These are phyloP conservation scores for Torymus auratus DNA, from an alignment of 2,888 invertebrate species.

Conservation along the genomic window DNA sequence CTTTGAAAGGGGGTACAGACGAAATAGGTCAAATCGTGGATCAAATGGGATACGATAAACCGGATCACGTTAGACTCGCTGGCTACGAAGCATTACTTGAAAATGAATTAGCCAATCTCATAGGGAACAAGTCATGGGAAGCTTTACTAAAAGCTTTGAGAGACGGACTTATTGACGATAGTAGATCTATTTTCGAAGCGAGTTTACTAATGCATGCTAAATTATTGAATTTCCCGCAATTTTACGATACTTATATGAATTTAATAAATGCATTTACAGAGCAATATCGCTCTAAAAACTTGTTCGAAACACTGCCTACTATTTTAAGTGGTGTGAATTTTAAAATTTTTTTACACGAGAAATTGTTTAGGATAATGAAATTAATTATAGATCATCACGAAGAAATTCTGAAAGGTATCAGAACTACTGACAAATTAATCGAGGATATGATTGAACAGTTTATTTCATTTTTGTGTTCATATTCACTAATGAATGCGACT, in stretches of 20 bases:
- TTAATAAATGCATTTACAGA: constrained; percentile 68
- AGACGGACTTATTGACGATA: constrained; percentile 70
- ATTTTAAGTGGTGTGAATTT: constrained; percentile 72
- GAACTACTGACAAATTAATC: constrained; percentile 66
- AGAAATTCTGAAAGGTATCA: constrained; percentile 67
- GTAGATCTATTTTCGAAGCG: constrained; percentile 72
- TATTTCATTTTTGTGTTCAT: constrained; percentile 66
- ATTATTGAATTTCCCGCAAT: constrained; percentile 62
- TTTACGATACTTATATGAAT: constrained; percentile 67
- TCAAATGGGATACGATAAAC: constrained; percentile 68
- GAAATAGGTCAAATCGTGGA: constrained; percentile 67
- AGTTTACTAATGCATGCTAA: constrained; percentile 71
- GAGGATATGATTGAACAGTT: constrained; percentile 73
- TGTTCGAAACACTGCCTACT: constrained; percentile 68
- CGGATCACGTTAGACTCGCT: constrained; percentile 73
- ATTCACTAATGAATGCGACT: constrained; percentile 55
- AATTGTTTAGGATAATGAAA: constrained; percentile 69
- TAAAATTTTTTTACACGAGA: constrained; percentile 72
- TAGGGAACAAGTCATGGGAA: constrained; percentile 63
- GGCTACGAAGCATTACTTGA: constrained; percentile 71
- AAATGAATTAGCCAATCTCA: constrained; percentile 66
- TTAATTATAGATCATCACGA: constrained; percentile 70
- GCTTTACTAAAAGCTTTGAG: constrained; percentile 66
- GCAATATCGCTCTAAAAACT: constrained; percentile 67
- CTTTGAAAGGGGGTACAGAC: constrained; percentile 48